Evolutionary conservation across 92 coral and sea anemone genomes (phyloP), one percentile per base, ranked within the genome.

Genomic region (Micromussa lordhowensis): DNA sequence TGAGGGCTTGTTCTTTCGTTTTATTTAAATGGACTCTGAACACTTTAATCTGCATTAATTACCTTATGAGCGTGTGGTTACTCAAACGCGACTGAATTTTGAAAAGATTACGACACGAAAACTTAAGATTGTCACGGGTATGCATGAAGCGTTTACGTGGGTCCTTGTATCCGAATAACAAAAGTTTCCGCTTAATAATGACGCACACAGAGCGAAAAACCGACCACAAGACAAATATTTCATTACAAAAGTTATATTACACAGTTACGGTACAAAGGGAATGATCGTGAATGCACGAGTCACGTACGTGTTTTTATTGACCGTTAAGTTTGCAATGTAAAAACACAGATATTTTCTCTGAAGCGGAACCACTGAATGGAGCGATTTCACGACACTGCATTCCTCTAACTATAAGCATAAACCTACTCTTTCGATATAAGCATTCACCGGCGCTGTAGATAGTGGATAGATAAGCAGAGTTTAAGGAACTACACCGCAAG

Each of bases 341-440:
- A 44, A 5, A 24, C 30, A 26, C 68, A 24, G 29, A 9, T 61
- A 61, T 61, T 61, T 61, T 61, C 68, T 8, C 30, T 61, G 29
- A 61, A 61, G 68, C 68, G 68, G 29, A 61, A 61, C 68, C 28
- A 61, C 68, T 61, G n/a, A n/a, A n/a, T n/a, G n/a, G n/a, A n/a
- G n/a, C n/a, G 68, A 61, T 61, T 66, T 66, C 32, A 11, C 71
- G n/a, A 64, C 32, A 10, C 22, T 1, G 16, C 70, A 9, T 26
- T 26, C 71, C 58, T 76, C 24, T n/a, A 5, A 32, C 10, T 35
- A 35, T 13, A 44, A 76, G 26, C 5, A 77, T 26, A 77, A 51
- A 6, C 24, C 38, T 2, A 9, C 71, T 66, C 15, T 24, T 11
- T 26, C 12, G 71, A 66, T 66, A 4, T 15, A 5, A 63, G 69